A percentile compares a stretch with the other conserved stretches of the same genome.
phyloP scores from a whole-genome alignment of 2,113 vertebrate species.

The Leucoraja erinaceus region DNA sequence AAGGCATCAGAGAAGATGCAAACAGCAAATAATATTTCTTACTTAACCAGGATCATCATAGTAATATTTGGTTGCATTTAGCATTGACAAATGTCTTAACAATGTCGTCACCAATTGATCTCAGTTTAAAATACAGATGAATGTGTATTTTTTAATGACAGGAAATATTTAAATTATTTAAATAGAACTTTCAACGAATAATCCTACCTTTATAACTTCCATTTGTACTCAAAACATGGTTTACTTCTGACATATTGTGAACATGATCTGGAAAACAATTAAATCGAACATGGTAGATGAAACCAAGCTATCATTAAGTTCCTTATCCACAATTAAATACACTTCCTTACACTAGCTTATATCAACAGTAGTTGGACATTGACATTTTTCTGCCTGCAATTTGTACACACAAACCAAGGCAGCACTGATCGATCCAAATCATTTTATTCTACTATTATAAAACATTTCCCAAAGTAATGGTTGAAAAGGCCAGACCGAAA shows the following conservation, averaged over 20 bases:
- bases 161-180: neutral
- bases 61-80: neutral
- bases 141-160: neutral
- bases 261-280: constrained; percentile 63
- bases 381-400: neutral
- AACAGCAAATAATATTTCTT: neutral
- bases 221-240: constrained; percentile 73
- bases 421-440: neutral
- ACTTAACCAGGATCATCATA: neutral
- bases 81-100: neutral
- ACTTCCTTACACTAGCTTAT: neutral
- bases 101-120: neutral
- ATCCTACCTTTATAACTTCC: constrained; percentile 73
- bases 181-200: neutral
- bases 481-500: neutral
- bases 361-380: neutral
- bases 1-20: neutral
- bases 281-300: neutral
- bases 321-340: neutral
- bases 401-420: neutral
- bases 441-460: neutral
- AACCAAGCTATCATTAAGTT: neutral
- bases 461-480: neutral
- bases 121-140: neutral
- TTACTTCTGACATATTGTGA: constrained; percentile 74